phyloP scores from a whole-genome alignment of 2,113 vertebrate species.

The Macrotus californicus region DNA sequence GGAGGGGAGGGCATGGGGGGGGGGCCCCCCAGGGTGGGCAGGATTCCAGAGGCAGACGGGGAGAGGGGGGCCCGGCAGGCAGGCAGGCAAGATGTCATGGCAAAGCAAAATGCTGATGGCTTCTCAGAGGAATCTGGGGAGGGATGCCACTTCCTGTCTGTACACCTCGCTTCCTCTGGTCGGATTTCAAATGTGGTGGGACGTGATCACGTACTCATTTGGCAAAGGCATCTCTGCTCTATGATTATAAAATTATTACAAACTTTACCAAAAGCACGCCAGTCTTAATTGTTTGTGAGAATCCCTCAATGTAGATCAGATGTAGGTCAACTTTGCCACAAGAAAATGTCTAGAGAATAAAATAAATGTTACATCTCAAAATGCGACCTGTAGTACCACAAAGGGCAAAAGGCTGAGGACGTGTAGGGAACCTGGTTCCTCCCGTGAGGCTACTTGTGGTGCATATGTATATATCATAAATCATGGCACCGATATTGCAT shows the following conservation, averaged over 20 bases:
- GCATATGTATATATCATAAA: too few relatives aligned
- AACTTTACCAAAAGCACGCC: background rate
- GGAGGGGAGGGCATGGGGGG: constrained; percentile 28
- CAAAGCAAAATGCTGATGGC: constrained; percentile 59
- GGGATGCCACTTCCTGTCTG: constrained; percentile 55
- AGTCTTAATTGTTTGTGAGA: background rate
- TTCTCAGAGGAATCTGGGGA: constrained; percentile 56
- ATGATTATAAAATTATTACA: background rate
- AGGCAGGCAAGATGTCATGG: constrained; percentile 59
- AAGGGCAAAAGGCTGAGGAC: background rate
- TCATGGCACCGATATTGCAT: rapidly evolving
- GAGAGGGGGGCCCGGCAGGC: background rate
- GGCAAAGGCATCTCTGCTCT: background rate
- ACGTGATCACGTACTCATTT: rapidly evolving
- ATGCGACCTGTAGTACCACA: rapidly evolving
- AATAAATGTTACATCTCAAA: rapidly evolving
- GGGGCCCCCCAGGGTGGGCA: constrained; percentile 40
- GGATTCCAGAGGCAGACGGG: constrained; percentile 57
- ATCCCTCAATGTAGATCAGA: background rate
- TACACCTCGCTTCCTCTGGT: rapidly evolving
- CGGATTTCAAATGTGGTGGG: rapidly evolving
- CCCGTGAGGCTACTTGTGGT: too few relatives aligned
- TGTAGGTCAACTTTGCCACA: background rate
- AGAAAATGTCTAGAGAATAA: background rate
- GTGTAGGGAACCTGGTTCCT: too few relatives aligned